These are phyloP conservation scores for Anolis apletophallus DNA, from an alignment of 2,797 vertebrate genomes.

Conservation along the genomic window DNA sequence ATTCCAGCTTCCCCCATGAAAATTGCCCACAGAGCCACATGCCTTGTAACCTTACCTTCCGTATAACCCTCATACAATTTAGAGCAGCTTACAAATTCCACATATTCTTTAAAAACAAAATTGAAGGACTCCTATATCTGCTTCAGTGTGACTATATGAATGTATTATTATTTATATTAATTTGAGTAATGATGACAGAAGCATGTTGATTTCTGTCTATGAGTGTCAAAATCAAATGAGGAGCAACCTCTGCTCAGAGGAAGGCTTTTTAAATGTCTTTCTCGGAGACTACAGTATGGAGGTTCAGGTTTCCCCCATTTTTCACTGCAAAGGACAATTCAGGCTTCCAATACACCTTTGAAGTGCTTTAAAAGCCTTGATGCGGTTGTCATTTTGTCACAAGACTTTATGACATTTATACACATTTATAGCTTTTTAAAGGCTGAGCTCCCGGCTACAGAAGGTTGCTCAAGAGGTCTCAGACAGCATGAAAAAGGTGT, in stretches of 20 bases:
- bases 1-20: too few species aligned
- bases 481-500: conserved; percentile 72
- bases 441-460: conserved; percentile 70
- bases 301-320: conserved; percentile 62
- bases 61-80: too few species aligned
- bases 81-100: too few species aligned
- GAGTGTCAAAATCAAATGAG: conserved; percentile 55
- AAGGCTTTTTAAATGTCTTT: conserved; percentile 52
- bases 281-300: conserved; percentile 54
- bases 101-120: too few species aligned
- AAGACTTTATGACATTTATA: conserved; percentile 73
- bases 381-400: conserved; percentile 68
- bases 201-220: background rate
- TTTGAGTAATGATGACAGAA: conserved; percentile 31
- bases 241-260: background rate
- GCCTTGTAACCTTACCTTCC: too few species aligned
- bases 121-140: too few species aligned
- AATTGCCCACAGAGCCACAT: too few species aligned
- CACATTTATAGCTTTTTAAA: conserved; percentile 75
- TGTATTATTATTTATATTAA: background rate
- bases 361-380: conserved; percentile 81
- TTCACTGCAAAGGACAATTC: conserved; percentile 68
- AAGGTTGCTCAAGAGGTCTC: conserved; percentile 68
- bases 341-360: conserved; percentile 73
- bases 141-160: conserved; percentile 28